A percentile compares a stretch with the other conserved stretches of the same genome.
Conservation (phyloP, 2,113 vertebrate species). For the Nycticebus coucang region DNA sequence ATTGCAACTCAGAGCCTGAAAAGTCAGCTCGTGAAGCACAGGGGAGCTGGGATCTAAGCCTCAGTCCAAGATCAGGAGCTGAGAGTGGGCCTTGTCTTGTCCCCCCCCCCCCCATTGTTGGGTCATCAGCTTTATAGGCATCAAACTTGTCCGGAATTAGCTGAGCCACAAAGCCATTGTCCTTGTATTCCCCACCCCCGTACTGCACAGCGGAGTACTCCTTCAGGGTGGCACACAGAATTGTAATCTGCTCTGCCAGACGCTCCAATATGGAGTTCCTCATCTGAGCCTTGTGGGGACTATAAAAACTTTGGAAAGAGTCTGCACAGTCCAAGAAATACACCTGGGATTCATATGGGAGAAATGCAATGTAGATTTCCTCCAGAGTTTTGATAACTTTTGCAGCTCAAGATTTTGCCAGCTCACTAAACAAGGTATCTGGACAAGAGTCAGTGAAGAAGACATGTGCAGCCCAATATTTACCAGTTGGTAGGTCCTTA, state of each 20-base stretch:
- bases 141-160: constrained; percentile 98
- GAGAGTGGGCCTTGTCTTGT: constrained; percentile 96
- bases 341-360: constrained; percentile 99
- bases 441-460: constrained; percentile 99
- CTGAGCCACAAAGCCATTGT: constrained; percentile 95
- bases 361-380: constrained; percentile 99
- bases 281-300: constrained; percentile 96
- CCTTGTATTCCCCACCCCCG: constrained; percentile 93
- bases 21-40: constrained; percentile 94
- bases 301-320: constrained; percentile 99
- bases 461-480: constrained; percentile 97
- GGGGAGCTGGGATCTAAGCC: constrained; percentile 95
- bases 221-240: constrained; percentile 95
- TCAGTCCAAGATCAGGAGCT: constrained; percentile 96
- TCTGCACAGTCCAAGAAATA: constrained; percentile 94
- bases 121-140: constrained; percentile 97
- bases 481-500: constrained; percentile 96
- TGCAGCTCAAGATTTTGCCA: constrained; percentile 96
- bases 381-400: constrained; percentile 97
- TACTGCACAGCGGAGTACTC: constrained; percentile 98
- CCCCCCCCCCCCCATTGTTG: constrained; percentile 98
- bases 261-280: constrained; percentile 96
- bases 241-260: constrained; percentile 96
- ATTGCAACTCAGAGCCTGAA: constrained; percentile 98
- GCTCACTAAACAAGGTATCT: constrained; percentile 95